Conservation (phyloP, 2,888 invertebrate species). For the Nomada ruficornis region DNA sequence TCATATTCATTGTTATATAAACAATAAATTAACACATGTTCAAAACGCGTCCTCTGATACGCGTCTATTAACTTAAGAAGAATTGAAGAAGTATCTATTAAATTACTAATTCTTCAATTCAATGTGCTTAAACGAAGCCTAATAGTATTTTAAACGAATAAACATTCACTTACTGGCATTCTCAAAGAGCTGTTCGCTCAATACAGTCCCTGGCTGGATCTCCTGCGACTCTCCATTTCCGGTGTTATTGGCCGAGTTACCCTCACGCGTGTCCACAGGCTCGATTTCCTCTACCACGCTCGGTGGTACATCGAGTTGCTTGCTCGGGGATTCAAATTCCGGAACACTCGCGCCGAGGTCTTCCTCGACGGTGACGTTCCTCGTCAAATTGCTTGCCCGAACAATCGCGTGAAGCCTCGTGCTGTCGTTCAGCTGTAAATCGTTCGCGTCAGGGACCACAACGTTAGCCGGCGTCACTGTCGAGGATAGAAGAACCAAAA, state of each 20-base stretch:
- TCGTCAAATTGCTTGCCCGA: conserved; percentile 62
- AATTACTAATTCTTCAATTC: too few species aligned
- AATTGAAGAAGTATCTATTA: too few species aligned
- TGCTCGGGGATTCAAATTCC: conserved; percentile 30
- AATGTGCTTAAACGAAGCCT: too few species aligned
- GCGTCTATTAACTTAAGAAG: too few species aligned
- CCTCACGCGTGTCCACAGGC: conserved; percentile 32
- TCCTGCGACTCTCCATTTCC: conserved; percentile 45
- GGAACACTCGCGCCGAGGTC: conserved; percentile 58
- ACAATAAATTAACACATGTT: too few species aligned
- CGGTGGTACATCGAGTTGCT: conserved; percentile 25
- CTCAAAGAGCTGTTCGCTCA: too few species aligned
- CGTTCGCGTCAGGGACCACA: conserved; percentile 28
- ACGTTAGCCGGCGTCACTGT: conserved; percentile 69
- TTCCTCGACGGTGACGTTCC: conserved; percentile 59
- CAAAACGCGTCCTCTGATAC: too few species aligned
- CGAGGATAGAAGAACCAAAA: conserved; percentile 71
- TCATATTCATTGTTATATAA: too few species aligned
- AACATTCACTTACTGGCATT: too few species aligned
- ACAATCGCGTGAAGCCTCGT: conserved; percentile 33
- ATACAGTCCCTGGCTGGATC: neutral
- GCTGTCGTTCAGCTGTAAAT: conserved; percentile 39
- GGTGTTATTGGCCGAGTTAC: conserved; percentile 22
- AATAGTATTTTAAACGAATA: too few species aligned
- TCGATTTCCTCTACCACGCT: conserved; percentile 28